Conservation (phyloP, 2,888 invertebrate species). For the Megalurothrips usitatus region DNA sequence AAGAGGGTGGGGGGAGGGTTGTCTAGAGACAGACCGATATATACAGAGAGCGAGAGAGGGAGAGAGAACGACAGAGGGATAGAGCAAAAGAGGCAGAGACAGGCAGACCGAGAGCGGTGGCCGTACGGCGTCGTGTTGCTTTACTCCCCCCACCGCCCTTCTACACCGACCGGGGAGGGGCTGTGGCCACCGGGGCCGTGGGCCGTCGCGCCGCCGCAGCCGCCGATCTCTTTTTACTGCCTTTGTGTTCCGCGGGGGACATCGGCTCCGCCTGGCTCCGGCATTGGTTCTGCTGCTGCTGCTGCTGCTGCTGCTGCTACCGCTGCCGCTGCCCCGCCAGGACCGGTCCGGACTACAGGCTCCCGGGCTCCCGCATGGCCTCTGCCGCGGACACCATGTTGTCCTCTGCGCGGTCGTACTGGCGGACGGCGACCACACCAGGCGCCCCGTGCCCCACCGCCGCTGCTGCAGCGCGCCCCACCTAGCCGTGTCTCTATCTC, state of each 20-base stretch:
- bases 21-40: too few relatives aligned
- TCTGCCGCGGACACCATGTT: too few relatives aligned
- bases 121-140: too few relatives aligned
- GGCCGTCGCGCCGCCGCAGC: background rate
- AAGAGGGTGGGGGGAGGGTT: too few relatives aligned
- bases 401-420: too few relatives aligned
- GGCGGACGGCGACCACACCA: too few relatives aligned
- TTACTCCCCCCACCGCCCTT: background rate
- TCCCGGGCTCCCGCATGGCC: too few relatives aligned
- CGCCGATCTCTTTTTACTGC: conserved; percentile 11
- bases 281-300: background rate
- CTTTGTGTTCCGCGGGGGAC: conserved; percentile 14
- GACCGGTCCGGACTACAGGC: too few relatives aligned
- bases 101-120: background rate
- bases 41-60: background rate
- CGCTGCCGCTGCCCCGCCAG: too few relatives aligned
- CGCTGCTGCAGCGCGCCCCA: too few relatives aligned
- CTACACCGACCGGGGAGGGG: background rate
- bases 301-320: background rate
- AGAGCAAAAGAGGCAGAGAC: background rate
- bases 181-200: background rate
- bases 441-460: too few relatives aligned
- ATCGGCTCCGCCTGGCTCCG: background rate
- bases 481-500: too few relatives aligned
- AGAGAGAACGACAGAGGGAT: background rate